These are phyloP conservation scores for Dichetophora obliterata DNA, from an alignment of 2,888 invertebrate species.

Conservation along the genomic window DNA sequence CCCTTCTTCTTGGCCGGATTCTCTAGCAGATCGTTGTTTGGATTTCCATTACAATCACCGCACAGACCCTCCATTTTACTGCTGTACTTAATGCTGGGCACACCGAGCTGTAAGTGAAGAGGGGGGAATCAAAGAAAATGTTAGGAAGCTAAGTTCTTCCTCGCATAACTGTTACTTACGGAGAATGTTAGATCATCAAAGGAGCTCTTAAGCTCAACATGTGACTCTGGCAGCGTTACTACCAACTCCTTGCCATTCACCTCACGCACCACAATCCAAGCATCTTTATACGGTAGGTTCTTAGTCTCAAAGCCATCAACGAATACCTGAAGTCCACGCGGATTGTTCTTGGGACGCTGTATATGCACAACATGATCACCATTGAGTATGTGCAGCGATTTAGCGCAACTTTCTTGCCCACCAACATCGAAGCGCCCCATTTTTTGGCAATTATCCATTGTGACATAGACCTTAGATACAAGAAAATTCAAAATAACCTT, in stretches of 20 bases:
- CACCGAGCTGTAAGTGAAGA: conserved; percentile 71
- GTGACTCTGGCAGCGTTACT: conserved; percentile 76
- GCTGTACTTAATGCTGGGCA: conserved; percentile 81
- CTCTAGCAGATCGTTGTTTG: conserved; percentile 73
- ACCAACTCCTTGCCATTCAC: conserved; percentile 75
- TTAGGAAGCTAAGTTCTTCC: too few species aligned
- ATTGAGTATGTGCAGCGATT: conserved; percentile 77
- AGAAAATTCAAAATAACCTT: conserved; percentile 14
- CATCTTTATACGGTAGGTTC: conserved; percentile 72
- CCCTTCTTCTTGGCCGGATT: conserved; percentile 69
- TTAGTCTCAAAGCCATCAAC: conserved; percentile 66
- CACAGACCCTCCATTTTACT: conserved; percentile 84
- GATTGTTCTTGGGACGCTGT: conserved; percentile 66
- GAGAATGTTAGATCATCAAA: conserved; percentile 72
- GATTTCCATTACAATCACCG: conserved; percentile 79
- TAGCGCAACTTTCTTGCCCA: conserved; percentile 74
- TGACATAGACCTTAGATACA: conserved; percentile 75
- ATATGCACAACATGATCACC: conserved; percentile 76
- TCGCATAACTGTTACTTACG: too few species aligned
- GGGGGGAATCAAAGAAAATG: not conserved
- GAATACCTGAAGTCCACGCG: conserved; percentile 61
- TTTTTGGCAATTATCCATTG: conserved; percentile 78
- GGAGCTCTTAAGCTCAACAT: conserved; percentile 75
- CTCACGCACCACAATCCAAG: conserved; percentile 75
- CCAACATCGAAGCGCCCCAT: conserved; percentile 57